phyloP scores from a whole-genome alignment of 2,797 vertebrate species.

The Schizopygopsis malacanthus region DNA sequence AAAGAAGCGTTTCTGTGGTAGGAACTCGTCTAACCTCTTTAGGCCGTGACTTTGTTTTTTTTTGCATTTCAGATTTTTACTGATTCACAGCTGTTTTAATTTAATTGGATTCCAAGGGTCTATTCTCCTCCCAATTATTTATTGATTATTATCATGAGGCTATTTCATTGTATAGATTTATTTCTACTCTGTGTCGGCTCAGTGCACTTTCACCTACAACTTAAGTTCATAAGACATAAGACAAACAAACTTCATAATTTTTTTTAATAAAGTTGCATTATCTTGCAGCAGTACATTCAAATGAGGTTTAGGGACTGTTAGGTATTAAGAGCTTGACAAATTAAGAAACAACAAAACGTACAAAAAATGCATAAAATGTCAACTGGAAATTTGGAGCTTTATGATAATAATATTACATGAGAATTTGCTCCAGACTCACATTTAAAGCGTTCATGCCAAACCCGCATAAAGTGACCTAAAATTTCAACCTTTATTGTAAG shows the following conservation, averaged over 20 bases:
- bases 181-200: background rate
- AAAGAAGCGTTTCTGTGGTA: background rate
- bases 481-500: background rate
- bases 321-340: background rate
- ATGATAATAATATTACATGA: background rate
- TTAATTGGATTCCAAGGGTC: constrained; percentile 22
- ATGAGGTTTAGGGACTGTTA: constrained; percentile 32
- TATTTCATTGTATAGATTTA: constrained; percentile 16
- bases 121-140: background rate
- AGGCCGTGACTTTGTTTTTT: background rate
- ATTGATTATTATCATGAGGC: background rate
- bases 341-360: constrained; percentile 15
- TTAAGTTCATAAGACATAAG: background rate
- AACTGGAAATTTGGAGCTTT: constrained; percentile 15
- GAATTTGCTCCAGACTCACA: background rate
- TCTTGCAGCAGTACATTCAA: constrained; percentile 38
- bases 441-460: background rate
- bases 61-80: background rate
- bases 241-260: background rate
- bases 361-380: background rate
- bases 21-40: background rate
- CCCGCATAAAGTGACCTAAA: background rate
- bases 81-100: constrained; percentile 29
- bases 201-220: background rate
- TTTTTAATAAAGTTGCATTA: constrained; percentile 24